phyloP scores from a whole-genome alignment of 2,888 invertebrate species.

The Belgica antarctica region DNA sequence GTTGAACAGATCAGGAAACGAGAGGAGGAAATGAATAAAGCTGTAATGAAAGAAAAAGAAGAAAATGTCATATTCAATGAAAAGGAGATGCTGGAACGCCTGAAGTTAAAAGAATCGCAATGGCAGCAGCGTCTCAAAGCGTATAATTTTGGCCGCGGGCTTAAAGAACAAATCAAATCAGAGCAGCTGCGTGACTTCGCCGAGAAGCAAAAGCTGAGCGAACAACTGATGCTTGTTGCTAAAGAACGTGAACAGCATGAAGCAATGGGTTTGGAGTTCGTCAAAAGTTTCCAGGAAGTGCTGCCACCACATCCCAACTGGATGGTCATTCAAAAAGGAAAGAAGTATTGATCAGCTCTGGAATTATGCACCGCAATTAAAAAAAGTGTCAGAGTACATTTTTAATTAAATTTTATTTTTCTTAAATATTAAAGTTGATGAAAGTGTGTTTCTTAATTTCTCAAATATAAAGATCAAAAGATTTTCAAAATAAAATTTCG shows the following conservation, averaged over 20 bases:
- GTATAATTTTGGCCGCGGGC: constrained; percentile 17
- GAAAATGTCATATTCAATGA: constrained; percentile 27
- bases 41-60: not conserved
- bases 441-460: not conserved
- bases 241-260: constrained; percentile 17
- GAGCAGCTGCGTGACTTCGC: constrained; percentile 2
- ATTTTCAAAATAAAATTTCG: not conserved
- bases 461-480: not conserved
- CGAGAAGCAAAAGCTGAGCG: constrained; percentile 35
- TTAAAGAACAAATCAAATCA: constrained; percentile 20
- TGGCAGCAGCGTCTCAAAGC: not conserved
- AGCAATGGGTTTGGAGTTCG: constrained; percentile 27
- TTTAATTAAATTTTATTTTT: not conserved
- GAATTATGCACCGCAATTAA: not conserved
- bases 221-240: not conserved
- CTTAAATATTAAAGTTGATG: not conserved
- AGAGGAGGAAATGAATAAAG: constrained; percentile 6
- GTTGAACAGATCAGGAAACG: not conserved
- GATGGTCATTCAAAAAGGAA: constrained; percentile 19
- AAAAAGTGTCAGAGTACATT: too few species aligned
- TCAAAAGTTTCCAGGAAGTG: constrained; percentile 21
- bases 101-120: constrained; percentile 2
- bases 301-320: constrained; percentile 34
- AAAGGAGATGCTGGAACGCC: constrained; percentile 2
- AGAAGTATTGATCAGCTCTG: not conserved